Base-by-base conservation (phyloP, 2,888 invertebrate species). In the Cryptosula pallasiana region DNA sequence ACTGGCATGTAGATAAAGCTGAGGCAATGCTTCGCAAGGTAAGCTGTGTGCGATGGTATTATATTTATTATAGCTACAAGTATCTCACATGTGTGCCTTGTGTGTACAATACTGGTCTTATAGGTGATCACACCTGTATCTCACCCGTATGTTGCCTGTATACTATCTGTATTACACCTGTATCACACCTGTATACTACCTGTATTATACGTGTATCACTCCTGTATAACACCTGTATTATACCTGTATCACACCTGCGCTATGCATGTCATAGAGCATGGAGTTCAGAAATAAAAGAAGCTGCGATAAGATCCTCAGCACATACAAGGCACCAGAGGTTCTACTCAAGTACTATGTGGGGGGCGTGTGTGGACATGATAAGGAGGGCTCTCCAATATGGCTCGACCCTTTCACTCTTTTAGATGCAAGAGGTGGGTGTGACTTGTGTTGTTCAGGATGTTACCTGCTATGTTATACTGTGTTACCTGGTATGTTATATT, bases 321-420 rank as follows among this genome's bases (percentile, higher is more conserved):
- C 80, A 32, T 83, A 77, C 75, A 72, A 78, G 34, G 75, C 78
- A 1, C 81, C 82, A 5, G 83, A 84, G 71, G 83, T 84, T 25
- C 82, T 95, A 13, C 84, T 86, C 29, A 89, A 89, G 71, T 91
- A 91, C 84, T 89, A 91, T 78, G 92, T 94, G 0, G 91, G 91
- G 72, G 95, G 95, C 55, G 86, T 89, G 16, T 86, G 89, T 71
- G 95, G 95, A 0, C 90, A 88, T 77, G 94, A 95, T 81, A 92
- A 91, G 77, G 91, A 92, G 76, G 93, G 93, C 23, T 90, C 91
- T 81, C 74, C 87, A 89, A 91, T 94, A 23, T 90, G 92, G 78
- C 88, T 93, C 16, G 88, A 93, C 45, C 93, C 93, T 0, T 92
- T 94, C 81, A 89, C 90, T 75, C 91, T 91, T 0, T 84, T 93